Conservation (phyloP, 2,888 invertebrate genomes). For the Drosophila fulvimacula region DNA sequence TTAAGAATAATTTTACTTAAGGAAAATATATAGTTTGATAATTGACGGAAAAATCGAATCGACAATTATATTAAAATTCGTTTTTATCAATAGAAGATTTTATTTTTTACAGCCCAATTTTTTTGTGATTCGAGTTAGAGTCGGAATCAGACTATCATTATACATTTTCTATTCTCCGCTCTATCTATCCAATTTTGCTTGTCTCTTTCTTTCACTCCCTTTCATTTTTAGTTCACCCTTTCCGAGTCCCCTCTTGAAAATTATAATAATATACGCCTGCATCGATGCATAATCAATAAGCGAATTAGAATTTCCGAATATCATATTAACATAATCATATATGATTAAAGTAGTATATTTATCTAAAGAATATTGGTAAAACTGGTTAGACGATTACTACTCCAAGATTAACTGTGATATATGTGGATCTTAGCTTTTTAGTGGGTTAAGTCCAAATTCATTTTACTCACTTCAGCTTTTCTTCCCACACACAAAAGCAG, state of each 20-base stretch:
- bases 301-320: slow-evolving; percentile 2
- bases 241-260: neutral
- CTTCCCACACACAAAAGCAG: neutral
- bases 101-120: too few species aligned
- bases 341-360: neutral
- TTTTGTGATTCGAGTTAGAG: too few species aligned
- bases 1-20: too few species aligned
- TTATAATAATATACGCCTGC: neutral
- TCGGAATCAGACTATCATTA: too few species aligned
- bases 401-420: neutral
- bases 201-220: neutral
- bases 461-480: neutral
- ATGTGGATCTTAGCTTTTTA: neutral
- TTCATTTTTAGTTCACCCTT: neutral
- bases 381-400: neutral
- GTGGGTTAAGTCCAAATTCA: slow-evolving; percentile 28
- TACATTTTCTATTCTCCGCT: neutral
- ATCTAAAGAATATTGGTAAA: neutral
- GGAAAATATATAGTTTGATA: too few species aligned
- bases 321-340: neutral
- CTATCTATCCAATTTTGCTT: neutral
- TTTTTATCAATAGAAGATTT: too few species aligned
- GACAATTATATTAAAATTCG: too few species aligned
- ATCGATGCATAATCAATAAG: neutral
- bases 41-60: too few species aligned